Conservation (phyloP, 2,888 invertebrate genomes). For the Parnassius mnemosyne region DNA sequence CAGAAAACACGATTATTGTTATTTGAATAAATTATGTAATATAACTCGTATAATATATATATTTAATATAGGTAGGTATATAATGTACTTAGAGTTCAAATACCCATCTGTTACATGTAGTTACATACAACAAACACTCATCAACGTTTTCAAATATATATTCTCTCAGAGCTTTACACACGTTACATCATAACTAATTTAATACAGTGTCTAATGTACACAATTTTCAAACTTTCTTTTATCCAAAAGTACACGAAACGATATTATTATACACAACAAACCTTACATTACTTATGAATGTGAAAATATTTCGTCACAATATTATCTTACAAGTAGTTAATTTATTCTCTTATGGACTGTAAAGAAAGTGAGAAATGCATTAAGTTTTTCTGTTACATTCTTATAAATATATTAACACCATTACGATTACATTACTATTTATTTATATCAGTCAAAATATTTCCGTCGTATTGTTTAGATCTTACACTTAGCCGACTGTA, state of each 20-base stretch:
- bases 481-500: constrained; percentile 25
- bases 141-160: constrained; percentile 78
- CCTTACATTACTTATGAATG: constrained; percentile 68
- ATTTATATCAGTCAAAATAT: constrained; percentile 76
- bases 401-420: constrained; percentile 77
- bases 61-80: constrained; percentile 42
- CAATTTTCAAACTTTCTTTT: constrained; percentile 68
- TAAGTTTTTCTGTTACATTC: constrained; percentile 70
- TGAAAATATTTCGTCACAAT: constrained; percentile 78
- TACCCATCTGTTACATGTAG: constrained; percentile 69
- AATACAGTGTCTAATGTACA: constrained; percentile 75
- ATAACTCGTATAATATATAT: constrained; percentile 63
- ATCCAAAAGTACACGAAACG: constrained; percentile 69
- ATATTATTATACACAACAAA: constrained; percentile 76
- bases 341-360: constrained; percentile 73
- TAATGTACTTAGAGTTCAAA: constrained; percentile 60
- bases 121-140: constrained; percentile 75
- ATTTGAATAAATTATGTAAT: constrained; percentile 60
- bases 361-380: constrained; percentile 80
- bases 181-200: constrained; percentile 68
- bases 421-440: constrained; percentile 64
- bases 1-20: constrained; percentile 51
- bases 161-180: constrained; percentile 74
- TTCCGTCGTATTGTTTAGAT: constrained; percentile 64
- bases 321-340: constrained; percentile 69